Conservation (phyloP, 1,140 invertebrate genomes). For the Philotrypesis tridentata region DNA sequence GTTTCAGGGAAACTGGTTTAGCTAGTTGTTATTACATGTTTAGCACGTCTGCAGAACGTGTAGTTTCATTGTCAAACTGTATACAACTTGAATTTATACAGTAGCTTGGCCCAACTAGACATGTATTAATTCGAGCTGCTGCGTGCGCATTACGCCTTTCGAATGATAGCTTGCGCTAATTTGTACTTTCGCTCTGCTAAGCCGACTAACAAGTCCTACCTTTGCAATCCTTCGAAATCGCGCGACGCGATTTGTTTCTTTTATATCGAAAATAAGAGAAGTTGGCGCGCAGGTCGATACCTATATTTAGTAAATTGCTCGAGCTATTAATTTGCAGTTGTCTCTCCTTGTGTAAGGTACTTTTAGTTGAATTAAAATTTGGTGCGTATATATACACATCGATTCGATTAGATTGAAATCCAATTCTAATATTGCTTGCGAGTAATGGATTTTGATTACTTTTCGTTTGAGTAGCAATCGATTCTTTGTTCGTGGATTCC, state of each 20-base stretch:
- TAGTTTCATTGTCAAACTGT: not conserved
- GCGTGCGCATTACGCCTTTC: constrained; percentile 1
- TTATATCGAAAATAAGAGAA: not conserved
- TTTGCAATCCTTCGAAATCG: too few relatives aligned
- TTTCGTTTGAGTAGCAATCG: not conserved
- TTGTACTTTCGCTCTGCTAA: not conserved
- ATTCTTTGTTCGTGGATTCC: not conserved
- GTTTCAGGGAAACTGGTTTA: not conserved
- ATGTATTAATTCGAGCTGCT: too few relatives aligned
- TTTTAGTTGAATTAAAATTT: constrained; percentile 4
- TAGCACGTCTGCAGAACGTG: not conserved
- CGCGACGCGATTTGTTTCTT: not conserved
- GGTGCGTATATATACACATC: too few relatives aligned
- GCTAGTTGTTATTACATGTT: not conserved
- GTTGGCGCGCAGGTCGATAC: too few relatives aligned
- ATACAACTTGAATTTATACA: too few relatives aligned
- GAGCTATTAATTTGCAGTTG: not conserved
- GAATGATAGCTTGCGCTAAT: not conserved
- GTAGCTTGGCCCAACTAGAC: too few relatives aligned
- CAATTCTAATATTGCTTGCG: not conserved
- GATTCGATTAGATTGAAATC: not conserved
- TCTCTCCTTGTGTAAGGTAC: not conserved
- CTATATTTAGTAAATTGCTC: not conserved
- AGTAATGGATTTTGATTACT: not conserved
- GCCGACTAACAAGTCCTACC: too few relatives aligned